Base-by-base conservation (phyloP, 2,113 vertebrate genomes). In the Zingel zingel region DNA sequence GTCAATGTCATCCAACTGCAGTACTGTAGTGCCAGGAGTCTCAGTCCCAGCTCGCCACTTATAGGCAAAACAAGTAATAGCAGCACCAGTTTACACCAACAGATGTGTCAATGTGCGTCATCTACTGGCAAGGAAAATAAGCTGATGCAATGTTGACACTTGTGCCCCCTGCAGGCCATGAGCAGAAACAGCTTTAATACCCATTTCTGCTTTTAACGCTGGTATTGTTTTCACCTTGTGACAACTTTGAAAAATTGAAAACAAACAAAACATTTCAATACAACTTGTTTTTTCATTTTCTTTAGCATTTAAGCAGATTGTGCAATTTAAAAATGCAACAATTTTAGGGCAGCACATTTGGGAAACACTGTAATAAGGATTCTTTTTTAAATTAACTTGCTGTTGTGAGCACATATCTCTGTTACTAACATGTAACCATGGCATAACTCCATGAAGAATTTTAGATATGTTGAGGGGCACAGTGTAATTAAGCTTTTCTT, bases 401-500 rank as follows among this genome's bases (percentile, higher is more conserved):
- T 51, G 36, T 33, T 73, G 27, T 12, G 21, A 74, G 25, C 63
- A 59, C 16, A 6, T 21, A 6, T 4, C 5, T 56, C n/a, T 56
- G 21, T 82, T 43, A 47, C 15, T 12, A 39, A 25, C 57, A 51
- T 51, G 30, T 27, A 58, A 36, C 43, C n/a, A 4, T 72, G 47
- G n/a, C 43, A 79, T 62, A 51, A 48, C 54, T 78, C n/a, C 18
- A 61, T 16, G 11, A 86, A 59, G 50, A 57, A 84, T 83, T 25
- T 51, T 1, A 65, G 58, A 68, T 81, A 86, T 86, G 56, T 14
- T 18, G 45, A 16, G 69, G 1, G 13, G 62, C 57, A 43, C 15
- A 18, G n/a, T 56, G 43, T 77, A 71, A 84, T 82, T 75, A 81
- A 76, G 33, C 74, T 79, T 80, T 79, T 23, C 45, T 62, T 75